A percentile compares a stretch with the other conserved stretches of the same genome.
Evolutionary conservation across 2,113 vertebrate genomes (phyloP).

Genomic region (Loxodonta africana): DNA sequence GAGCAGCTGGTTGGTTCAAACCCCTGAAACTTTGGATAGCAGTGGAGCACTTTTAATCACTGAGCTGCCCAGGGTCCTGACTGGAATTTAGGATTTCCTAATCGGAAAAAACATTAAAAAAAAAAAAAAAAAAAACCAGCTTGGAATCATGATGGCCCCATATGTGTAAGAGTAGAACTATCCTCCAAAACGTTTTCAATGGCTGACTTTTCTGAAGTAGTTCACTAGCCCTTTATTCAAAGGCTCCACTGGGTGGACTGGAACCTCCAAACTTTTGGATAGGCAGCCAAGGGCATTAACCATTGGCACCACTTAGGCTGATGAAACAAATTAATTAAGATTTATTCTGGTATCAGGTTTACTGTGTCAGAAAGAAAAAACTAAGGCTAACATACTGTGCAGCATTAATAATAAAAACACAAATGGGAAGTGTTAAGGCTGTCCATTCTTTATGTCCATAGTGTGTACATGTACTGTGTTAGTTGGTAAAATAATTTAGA

Average conservation of each 20-base stretch:
- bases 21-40: too few relatives aligned
- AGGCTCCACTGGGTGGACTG: background rate
- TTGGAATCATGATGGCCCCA: background rate
- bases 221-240: background rate
- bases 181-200: background rate
- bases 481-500: background rate
- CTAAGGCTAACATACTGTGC: background rate
- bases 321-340: background rate
- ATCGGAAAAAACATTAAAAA: background rate
- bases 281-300: background rate
- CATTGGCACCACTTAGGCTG: background rate
- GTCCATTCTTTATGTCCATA: background rate
- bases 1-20: too few relatives aligned
- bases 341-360: background rate
- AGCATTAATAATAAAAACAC: background rate
- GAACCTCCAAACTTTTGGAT: background rate
- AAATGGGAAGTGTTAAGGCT: background rate
- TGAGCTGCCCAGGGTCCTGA: too few relatives aligned
- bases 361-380: background rate
- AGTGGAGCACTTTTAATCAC: too few relatives aligned
- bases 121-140: background rate
- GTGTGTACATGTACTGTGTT: background rate
- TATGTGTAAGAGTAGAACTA: background rate
- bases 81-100: background rate
- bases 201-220: background rate